These are phyloP conservation scores for Lethenteron camtschaticum DNA, from an alignment of 2,113 vertebrate genomes.

Conservation along the genomic window DNA sequence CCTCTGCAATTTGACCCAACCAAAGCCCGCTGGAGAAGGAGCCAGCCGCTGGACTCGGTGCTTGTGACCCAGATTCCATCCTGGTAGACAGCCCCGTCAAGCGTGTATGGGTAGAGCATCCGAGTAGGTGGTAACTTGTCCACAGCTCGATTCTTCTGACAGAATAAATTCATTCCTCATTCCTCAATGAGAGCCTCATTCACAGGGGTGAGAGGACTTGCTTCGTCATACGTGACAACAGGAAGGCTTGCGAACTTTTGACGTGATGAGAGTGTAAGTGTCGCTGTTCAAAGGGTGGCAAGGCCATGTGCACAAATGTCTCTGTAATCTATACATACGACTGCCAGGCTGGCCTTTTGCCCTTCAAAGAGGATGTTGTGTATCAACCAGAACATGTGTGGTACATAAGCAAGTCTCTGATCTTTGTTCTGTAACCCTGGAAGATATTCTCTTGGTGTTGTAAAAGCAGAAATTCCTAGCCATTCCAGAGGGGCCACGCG, in stretches of 20 bases:
- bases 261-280: not conserved
- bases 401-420: not conserved
- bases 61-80: conserved; percentile 5
- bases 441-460: not conserved
- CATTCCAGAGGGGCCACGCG: not conserved
- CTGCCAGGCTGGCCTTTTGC: conserved; percentile 4
- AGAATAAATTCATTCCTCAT: not conserved
- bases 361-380: not conserved
- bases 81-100: conserved; percentile 1
- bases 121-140: not conserved
- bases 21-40: too few species aligned
- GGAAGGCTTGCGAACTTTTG: not conserved
- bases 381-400: not conserved
- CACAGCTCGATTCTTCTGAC: not conserved
- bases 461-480: conserved; percentile 2
- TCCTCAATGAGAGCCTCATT: not conserved
- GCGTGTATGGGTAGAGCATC: not conserved
- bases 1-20: too few species aligned
- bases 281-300: not conserved
- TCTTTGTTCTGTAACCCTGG: not conserved
- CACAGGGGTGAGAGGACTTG: not conserved
- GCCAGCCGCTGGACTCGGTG: not conserved
- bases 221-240: conserved; percentile 2
- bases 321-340: conserved; percentile 1
- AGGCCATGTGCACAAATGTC: not conserved